Base-by-base conservation (phyloP, 2,888 invertebrate species). In the Automeris io region DNA sequence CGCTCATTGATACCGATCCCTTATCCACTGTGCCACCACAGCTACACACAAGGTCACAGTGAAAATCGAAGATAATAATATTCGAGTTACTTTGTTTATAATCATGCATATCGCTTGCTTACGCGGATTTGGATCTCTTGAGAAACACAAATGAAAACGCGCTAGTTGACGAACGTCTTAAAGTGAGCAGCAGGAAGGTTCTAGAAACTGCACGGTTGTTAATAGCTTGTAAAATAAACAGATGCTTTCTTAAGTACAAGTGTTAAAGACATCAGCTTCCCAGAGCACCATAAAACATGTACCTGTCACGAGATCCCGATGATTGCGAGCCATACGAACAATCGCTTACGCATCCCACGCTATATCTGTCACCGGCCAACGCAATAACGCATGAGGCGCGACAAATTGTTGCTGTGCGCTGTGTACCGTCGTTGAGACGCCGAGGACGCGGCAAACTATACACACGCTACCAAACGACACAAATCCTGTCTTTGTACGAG, bases 351-450 rank as follows among this genome's bases (percentile, higher is more conserved):
- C 52, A 45, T 68, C 64, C 56, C 69, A 67, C 69, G 57, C 52
- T 69, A 67, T 59, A 59, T 66, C 67, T 52, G 51, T 69, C 69
- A 37, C 16, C 65, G 44, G 43, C 23, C 18, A 19, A 21, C 39
- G 35, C 47, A 41, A 47, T 47, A 56, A 46, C 43, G 55, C 54
- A 49, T 45, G 48, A 45, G 44, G 45, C 41, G 49, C 22, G 47
- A 61, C 66, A 60, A 61, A 64, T 61, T 54, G 60, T 60, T 23
- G 34, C 23, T 22, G 16, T 22, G 26, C n/a, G 24, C 24, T 5
- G 1, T 29, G 7, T 29, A 29, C 16, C 29, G 29, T 1, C 29
- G 16, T 9, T 3, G n/a, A 8, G 29, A 29, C 29, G 29, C 29
- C 29, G 5, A 16, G n/a, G 0, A 29, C 5, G 4, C 29, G n/a